A percentile compares a stretch with the other conserved stretches of the same genome.
Conservation (phyloP, 2,113 vertebrate genomes). For the Syngnathus typhle region DNA sequence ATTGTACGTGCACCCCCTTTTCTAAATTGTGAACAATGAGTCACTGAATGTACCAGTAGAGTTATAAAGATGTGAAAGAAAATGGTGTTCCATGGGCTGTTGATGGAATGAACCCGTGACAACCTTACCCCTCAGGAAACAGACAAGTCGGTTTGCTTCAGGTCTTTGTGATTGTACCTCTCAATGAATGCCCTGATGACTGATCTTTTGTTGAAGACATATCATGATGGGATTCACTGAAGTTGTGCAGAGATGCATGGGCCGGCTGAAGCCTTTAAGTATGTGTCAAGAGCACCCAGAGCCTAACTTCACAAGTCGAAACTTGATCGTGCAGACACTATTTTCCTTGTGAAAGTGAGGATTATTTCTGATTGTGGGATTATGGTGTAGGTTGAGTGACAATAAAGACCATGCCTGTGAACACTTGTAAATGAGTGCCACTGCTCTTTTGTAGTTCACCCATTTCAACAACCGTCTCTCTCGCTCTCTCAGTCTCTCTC, state of each 20-base stretch:
- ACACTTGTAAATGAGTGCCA: constrained; percentile 5
- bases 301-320: constrained; percentile 22
- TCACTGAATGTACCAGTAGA: not conserved
- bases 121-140: constrained; percentile 19
- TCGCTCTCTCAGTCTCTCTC: not conserved
- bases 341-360: constrained; percentile 12
- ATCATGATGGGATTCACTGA: constrained; percentile 27
- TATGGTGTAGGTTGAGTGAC: not conserved
- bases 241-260: constrained; percentile 31
- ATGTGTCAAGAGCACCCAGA: constrained; percentile 21
- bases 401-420: not conserved
- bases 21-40: not conserved
- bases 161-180: constrained; percentile 15
- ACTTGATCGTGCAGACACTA: constrained; percentile 23
- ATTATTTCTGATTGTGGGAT: not conserved
- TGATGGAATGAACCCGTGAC: constrained; percentile 9
- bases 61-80: constrained; percentile 6
- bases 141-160: constrained; percentile 18
- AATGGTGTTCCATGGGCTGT: not conserved
- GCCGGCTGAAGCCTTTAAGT: constrained; percentile 36
- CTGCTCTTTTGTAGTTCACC: not conserved
- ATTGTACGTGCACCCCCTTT: not conserved
- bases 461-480: not conserved
- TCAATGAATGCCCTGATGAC: constrained; percentile 8
- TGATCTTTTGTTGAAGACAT: constrained; percentile 28